These are phyloP conservation scores for Empis stercorea DNA, from an alignment of 2,888 invertebrate genomes.

Conservation along the genomic window DNA sequence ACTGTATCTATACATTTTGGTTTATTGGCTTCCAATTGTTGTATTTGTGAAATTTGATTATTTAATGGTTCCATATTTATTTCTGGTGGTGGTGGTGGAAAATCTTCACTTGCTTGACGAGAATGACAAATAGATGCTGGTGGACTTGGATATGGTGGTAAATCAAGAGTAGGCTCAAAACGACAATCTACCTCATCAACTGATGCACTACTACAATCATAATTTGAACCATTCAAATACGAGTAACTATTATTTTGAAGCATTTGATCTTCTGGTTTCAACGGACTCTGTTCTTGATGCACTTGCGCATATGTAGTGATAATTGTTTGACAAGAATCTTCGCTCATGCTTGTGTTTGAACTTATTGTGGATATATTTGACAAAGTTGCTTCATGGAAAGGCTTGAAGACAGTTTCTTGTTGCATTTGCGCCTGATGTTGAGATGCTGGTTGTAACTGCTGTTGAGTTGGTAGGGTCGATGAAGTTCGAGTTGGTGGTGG, in stretches of 20 bases:
- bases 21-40: slow-evolving; percentile 28
- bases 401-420: slow-evolving; percentile 23
- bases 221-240: slow-evolving; percentile 7
- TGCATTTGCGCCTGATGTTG: slow-evolving; percentile 33
- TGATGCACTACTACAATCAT: slow-evolving; percentile 33
- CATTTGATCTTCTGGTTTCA: slow-evolving; percentile 37
- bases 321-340: slow-evolving; percentile 50
- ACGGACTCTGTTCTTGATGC: slow-evolving; percentile 66
- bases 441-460: slow-evolving; percentile 60
- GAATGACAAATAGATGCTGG: slow-evolving; percentile 66
- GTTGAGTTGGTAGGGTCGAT: slow-evolving; percentile 52
- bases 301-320: slow-evolving; percentile 70
- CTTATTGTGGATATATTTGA: slow-evolving; percentile 35
- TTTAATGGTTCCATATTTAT: slow-evolving; percentile 54
- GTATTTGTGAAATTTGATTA: slow-evolving; percentile 44
- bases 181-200: slow-evolving; percentile 51
- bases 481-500: slow-evolving; percentile 79
- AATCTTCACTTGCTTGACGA: slow-evolving; percentile 76
- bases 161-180: slow-evolving; percentile 36
- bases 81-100: slow-evolving; percentile 69
- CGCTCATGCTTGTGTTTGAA: slow-evolving; percentile 34
- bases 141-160: slow-evolving; percentile 73
- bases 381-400: slow-evolving; percentile 33
- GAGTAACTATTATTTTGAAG: slow-evolving; percentile 11
- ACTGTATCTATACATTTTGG: slow-evolving; percentile 29